Conservation (phyloP, 2,113 vertebrate genomes). For the Strigops habroptila region DNA sequence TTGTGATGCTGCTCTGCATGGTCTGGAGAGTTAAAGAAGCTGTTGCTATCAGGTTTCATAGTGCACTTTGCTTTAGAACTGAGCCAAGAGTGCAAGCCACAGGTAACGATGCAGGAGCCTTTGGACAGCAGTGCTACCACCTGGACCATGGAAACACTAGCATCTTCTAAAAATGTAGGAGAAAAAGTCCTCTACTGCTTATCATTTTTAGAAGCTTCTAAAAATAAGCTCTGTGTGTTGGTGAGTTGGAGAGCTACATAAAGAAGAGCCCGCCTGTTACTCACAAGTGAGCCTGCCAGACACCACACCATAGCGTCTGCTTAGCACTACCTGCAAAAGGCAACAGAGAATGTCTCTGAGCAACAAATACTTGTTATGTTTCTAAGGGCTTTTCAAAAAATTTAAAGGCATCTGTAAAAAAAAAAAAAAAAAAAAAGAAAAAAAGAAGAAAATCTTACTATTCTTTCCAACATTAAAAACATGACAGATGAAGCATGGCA, state of each 20-base stretch:
- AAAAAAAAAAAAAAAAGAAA: background rate
- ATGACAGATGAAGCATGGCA: background rate
- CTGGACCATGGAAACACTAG: background rate
- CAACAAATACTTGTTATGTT: background rate
- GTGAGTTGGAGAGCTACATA: background rate
- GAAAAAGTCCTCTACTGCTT: background rate
- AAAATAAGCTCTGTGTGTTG: background rate
- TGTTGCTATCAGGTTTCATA: background rate
- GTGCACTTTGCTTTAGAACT: background rate
- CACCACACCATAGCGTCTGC: background rate
- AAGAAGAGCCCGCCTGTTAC: background rate
- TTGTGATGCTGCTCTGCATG: background rate
- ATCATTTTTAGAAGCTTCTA: background rate
- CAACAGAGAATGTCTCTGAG: accelerated
- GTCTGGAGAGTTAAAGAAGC: background rate
- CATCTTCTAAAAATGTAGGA: accelerated
- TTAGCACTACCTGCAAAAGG: background rate
- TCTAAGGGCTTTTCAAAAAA: background rate
- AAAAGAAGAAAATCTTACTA: background rate
- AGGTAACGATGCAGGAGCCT: accelerated
- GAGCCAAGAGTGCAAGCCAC: background rate
- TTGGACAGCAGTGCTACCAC: background rate
- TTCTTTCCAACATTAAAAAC: background rate
- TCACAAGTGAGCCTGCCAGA: background rate
- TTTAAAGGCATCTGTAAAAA: background rate